Evolutionary conservation across 2,113 vertebrate genomes (phyloP), one percentile per base, ranked within the genome.

Genomic region (Leptobrachium leishanense): DNA sequence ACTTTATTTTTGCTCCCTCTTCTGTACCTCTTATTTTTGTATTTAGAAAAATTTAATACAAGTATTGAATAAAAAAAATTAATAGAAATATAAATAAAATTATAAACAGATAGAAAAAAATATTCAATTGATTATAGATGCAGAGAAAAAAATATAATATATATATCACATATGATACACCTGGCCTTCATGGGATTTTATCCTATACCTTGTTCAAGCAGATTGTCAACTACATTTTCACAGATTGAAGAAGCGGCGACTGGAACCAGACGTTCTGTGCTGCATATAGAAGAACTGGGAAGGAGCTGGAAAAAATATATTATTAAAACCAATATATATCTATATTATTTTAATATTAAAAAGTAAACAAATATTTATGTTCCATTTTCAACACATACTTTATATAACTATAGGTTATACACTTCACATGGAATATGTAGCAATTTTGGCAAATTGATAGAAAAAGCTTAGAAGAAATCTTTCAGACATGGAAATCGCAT

Each of bases 281-380:
- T 62, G 53, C 40, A 50, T 10, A 54, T 40, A 2, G 53, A 57
- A 15, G 63, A 68, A 39, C 69, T 67, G 6, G 44, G 55, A 65
- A 42, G 62, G 66, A 79, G 57, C 78, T 81, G 54, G 3, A 79
- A 79, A 40, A 53, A 74, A 43, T 31, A 74, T 63, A 75, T 43
- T 64, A 40, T 50, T 8, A 50, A 50, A 5, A 8, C 46, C 46
- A 4, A 50, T 5, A 50, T 50, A 50, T 50, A 50, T 5, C 4
- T 8, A 50, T 50, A 50, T 50, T 50, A 50, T 50, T 50, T 50
- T 50, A 50, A 5, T 50, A 43, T 62, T 0, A 5, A n/a, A 74
- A 74, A 46, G 42, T 43, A 66, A 65, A 66, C 41, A 39, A 43
- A 65, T 74, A 8, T 40, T n/a, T 44, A 74, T 62, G 39, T 42